Evolutionary conservation across 2,797 vertebrate genomes (phyloP).

Genomic region (Ispidina picta): DNA sequence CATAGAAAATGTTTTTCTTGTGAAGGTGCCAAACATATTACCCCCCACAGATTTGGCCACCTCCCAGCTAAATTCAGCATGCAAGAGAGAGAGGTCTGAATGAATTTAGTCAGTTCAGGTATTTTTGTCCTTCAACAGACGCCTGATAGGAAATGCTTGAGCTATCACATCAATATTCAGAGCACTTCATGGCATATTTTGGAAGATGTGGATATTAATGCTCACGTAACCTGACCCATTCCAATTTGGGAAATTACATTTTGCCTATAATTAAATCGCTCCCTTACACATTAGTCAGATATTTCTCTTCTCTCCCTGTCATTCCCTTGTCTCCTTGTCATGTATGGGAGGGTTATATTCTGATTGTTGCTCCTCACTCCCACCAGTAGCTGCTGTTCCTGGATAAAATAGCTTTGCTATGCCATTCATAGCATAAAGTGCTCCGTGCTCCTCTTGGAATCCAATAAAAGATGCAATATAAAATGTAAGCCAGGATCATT

Average conservation of each 20-base stretch:
- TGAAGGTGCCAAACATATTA: constrained; percentile 48
- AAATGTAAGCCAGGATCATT: constrained; percentile 56
- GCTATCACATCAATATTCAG: constrained; percentile 39
- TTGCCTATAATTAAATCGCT: constrained; percentile 43
- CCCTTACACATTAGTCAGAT: not conserved
- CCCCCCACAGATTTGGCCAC: constrained; percentile 30
- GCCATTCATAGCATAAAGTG: constrained; percentile 56
- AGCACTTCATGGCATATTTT: constrained; percentile 22
- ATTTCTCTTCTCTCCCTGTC: constrained; percentile 51
- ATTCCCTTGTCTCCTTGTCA: constrained; percentile 44
- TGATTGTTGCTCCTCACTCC: constrained; percentile 42
- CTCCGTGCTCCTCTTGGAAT: constrained; percentile 40
- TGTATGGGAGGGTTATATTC: constrained; percentile 17
- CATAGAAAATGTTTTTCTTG: constrained; percentile 47
- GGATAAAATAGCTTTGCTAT: constrained; percentile 45
- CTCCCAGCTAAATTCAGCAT: constrained; percentile 31
- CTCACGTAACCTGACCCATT: constrained; percentile 20
- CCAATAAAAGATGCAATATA: constrained; percentile 51
- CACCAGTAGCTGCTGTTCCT: constrained; percentile 61
- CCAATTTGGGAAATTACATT: constrained; percentile 59
- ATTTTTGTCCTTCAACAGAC: constrained; percentile 46
- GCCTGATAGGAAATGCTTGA: constrained; percentile 3
- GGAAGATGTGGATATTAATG: constrained; percentile 40
- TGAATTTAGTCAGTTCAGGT: constrained; percentile 45
- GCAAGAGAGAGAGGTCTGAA: constrained; percentile 16